phyloP scores from a whole-genome alignment of 2,113 vertebrate genomes.

The Anoura caudifer region DNA sequence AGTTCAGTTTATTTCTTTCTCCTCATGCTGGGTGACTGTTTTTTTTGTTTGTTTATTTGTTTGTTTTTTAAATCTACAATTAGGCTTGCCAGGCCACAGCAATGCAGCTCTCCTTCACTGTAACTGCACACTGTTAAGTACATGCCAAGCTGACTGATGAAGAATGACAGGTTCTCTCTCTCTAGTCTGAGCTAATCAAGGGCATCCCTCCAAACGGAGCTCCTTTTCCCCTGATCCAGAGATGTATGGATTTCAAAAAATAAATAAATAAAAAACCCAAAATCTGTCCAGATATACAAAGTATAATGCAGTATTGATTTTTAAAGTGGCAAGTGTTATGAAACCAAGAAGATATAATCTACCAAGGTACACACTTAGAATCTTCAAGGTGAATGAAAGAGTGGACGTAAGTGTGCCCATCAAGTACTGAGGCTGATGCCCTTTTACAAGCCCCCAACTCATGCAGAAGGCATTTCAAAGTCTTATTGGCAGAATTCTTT shows the following conservation, averaged over 20 bases:
- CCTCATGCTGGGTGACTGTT: constrained; percentile 67
- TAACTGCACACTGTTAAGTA: constrained; percentile 67
- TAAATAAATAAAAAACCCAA: background rate
- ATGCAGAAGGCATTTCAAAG: background rate
- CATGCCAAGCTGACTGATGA: constrained; percentile 74
- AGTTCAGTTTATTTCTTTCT: constrained; percentile 62
- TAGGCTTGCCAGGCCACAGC: constrained; percentile 65
- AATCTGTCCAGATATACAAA: constrained; percentile 43
- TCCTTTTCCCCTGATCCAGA: constrained; percentile 49
- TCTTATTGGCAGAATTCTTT: background rate
- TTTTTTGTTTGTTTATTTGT: constrained; percentile 41
- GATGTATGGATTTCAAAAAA: constrained; percentile 54
- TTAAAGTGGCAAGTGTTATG: constrained; percentile 3
- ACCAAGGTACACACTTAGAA: background rate
- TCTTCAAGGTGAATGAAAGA: background rate
- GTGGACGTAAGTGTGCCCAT: background rate
- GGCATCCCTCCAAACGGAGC: constrained; percentile 40
- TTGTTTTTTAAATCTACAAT: constrained; percentile 51
- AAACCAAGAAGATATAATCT: background rate
- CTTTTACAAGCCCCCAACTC: background rate
- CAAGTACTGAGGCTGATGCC: background rate
- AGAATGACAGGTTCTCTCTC: constrained; percentile 67
- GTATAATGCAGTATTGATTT: constrained; percentile 47
- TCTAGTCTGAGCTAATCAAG: constrained; percentile 71
- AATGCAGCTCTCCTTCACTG: constrained; percentile 56